phyloP scores from a whole-genome alignment of 2,113 vertebrate species.

The Pangasianodon gigas region DNA sequence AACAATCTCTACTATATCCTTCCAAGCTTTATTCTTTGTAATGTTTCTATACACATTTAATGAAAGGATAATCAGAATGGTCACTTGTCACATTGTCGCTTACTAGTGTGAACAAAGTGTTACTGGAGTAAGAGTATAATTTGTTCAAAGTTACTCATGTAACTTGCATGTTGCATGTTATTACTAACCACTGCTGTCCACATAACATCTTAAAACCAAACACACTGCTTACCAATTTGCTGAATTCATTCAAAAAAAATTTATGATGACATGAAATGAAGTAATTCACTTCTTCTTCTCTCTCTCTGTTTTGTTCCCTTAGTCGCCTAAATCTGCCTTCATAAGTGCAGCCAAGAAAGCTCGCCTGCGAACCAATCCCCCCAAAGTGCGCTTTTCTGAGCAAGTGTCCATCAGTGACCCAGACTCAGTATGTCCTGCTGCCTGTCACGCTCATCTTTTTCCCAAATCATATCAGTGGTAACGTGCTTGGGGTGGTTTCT shows the following conservation, averaged over 20 bases:
- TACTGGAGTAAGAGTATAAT: background rate
- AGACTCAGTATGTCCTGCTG: conserved; percentile 85
- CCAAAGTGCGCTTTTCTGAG: conserved; percentile 95
- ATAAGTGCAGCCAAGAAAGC: conserved; percentile 98
- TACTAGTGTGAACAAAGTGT: background rate
- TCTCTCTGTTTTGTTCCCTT: conserved; percentile 55
- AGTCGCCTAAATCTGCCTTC: conserved; percentile 98
- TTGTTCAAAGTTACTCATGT: background rate
- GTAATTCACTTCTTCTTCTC: background rate
- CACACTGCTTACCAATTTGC: background rate
- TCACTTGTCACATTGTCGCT: background rate
- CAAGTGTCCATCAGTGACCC: conserved; percentile 93
- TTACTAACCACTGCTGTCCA: background rate
- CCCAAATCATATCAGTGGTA: conserved; percentile 37
- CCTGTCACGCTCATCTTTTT: conserved; percentile 40
- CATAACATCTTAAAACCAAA: background rate
- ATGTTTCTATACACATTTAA: background rate
- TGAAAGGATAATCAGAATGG: background rate
- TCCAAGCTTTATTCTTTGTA: background rate
- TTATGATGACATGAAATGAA: background rate
- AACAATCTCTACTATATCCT: background rate
- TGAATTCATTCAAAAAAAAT: background rate
- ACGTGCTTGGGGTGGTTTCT: conserved; percentile 36
- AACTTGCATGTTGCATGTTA: background rate
- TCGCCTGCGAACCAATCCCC: conserved; percentile 90